Conservation (phyloP, 2,113 vertebrate species). For the Podarcis muralis region DNA sequence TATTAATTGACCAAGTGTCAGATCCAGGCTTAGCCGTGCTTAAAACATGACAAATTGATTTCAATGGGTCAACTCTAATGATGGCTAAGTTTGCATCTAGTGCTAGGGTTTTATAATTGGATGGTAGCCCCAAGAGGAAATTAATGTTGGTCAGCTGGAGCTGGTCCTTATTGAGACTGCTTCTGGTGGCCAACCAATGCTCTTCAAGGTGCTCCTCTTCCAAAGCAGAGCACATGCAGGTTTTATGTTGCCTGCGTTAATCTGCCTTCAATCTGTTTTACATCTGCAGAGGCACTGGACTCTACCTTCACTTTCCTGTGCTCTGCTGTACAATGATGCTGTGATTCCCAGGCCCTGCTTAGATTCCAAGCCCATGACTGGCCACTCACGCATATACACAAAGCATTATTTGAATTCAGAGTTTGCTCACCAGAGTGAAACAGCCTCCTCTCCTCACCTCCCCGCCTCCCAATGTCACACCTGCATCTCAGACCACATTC, state of each 20-base stretch:
- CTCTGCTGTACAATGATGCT: conserved; percentile 8
- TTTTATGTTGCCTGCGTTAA: neutral
- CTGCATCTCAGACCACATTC: conserved; percentile 15
- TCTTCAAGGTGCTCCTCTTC: neutral
- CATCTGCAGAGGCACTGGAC: neutral
- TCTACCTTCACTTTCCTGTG: neutral
- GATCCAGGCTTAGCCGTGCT: neutral
- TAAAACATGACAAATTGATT: neutral
- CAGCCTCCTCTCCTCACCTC: neutral
- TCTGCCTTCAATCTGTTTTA: neutral
- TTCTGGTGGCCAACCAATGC: neutral
- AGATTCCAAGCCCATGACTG: conserved; percentile 13
- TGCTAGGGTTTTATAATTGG: neutral
- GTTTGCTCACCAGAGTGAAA: conserved; percentile 24
- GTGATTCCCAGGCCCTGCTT: neutral
- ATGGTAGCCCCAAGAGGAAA: neutral
- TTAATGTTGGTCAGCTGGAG: neutral
- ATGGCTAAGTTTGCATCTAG: neutral
- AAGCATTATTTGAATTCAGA: conserved; percentile 28
- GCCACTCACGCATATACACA: neutral
- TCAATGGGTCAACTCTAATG: neutral
- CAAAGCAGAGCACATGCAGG: neutral
- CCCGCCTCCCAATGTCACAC: neutral
- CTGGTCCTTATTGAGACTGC: neutral
- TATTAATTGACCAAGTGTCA: neutral